These are phyloP conservation scores for Formica exsecta DNA, from an alignment of 1,140 invertebrate species.

Conservation along the genomic window DNA sequence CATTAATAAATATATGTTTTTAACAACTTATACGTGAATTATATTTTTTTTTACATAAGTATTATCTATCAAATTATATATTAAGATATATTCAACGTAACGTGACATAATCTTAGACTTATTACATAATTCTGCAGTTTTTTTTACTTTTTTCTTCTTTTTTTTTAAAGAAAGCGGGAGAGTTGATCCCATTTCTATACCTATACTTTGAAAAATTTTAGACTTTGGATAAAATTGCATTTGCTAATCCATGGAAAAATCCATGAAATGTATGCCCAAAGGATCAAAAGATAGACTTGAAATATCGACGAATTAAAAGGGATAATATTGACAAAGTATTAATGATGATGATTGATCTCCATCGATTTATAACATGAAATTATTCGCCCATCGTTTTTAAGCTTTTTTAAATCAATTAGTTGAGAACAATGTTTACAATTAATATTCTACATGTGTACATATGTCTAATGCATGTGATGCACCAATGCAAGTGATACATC, in stretches of 20 bases:
- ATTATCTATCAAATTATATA: neutral
- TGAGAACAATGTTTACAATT: neutral
- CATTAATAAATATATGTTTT: conserved; percentile 1
- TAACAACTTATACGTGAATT: neutral
- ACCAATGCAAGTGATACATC: neutral
- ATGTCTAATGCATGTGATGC: neutral
- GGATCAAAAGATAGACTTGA: too few species aligned
- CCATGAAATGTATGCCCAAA: too few species aligned
- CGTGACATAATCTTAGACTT: neutral
- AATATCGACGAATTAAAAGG: too few species aligned
- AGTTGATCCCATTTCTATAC: too few species aligned
- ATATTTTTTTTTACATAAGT: too few species aligned
- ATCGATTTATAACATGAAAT: neutral
- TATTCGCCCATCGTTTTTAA: neutral
- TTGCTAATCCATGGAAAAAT: too few species aligned
- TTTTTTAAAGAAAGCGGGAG: too few species aligned
- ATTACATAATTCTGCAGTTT: neutral
- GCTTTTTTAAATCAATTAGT: neutral
- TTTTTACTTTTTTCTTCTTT: neutral
- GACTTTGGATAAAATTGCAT: too few species aligned
- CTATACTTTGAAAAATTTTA: too few species aligned
- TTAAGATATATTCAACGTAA: neutral
- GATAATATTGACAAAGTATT: too few species aligned
- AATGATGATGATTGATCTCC: neutral
- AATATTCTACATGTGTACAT: neutral